Percentiles rank a stretch among this genome's conserved stretches.
Evolutionary conservation across 2,113 vertebrate genomes (phyloP).

Genomic region (Myanophis thanlyinensis): DNA sequence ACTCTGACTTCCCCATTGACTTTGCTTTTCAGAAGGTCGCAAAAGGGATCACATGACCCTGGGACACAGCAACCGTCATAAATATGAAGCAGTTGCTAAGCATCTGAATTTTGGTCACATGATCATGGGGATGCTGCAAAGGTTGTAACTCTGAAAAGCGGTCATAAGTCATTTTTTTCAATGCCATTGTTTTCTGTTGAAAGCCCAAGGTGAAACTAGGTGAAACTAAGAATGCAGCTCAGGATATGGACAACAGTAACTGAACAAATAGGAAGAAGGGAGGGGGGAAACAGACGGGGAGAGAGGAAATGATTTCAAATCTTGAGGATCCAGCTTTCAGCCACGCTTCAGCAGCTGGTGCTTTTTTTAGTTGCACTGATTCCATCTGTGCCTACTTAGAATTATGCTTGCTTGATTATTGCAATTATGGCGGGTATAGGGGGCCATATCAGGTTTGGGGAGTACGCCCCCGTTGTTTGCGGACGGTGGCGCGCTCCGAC

Average conservation of each 20-base stretch:
- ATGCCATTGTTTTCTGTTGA: not conserved
- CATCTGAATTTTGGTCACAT: not conserved
- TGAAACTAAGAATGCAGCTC: not conserved
- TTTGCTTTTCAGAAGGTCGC: not conserved
- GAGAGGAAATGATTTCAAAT: not conserved
- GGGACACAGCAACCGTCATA: not conserved
- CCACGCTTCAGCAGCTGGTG: constrained; percentile 7
- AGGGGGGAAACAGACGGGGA: not conserved
- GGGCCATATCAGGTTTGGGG: too few relatives aligned
- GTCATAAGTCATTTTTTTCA: not conserved
- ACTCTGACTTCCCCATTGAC: not conserved
- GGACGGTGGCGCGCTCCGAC: too few relatives aligned
- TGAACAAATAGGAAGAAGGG: not conserved
- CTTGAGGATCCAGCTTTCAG: constrained; percentile 2
- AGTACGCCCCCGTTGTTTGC: too few relatives aligned
- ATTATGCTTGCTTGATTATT: constrained; percentile 2
- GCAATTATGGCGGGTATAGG: too few relatives aligned
- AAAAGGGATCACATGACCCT: not conserved
- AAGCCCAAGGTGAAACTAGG: not conserved
- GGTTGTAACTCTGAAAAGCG: not conserved
- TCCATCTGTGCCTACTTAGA: constrained; percentile 20
- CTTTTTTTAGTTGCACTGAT: constrained; percentile 22
- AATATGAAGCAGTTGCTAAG: not conserved
- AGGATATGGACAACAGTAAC: not conserved
- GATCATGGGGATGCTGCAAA: not conserved